Conservation (phyloP, 2,113 vertebrate genomes). For the Equus quagga region DNA sequence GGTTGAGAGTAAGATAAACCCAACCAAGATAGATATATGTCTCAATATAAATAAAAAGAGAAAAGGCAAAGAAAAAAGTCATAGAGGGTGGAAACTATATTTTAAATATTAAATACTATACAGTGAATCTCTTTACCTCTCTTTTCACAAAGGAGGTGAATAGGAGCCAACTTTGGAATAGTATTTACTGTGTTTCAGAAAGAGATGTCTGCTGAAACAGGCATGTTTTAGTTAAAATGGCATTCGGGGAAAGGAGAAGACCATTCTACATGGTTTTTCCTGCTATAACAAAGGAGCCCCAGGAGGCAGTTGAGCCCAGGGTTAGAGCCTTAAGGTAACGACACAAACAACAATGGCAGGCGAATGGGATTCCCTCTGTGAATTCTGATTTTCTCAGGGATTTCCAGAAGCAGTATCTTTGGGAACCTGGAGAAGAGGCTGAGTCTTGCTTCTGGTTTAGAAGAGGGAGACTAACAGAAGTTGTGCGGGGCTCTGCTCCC, state of each 20-base stretch:
- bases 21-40: neutral
- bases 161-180: conserved; percentile 73
- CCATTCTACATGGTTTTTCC: conserved; percentile 79
- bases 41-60: neutral
- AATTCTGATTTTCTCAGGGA: conserved; percentile 47
- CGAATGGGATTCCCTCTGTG: conserved; percentile 72
- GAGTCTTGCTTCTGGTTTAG: neutral
- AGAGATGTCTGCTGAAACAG: conserved; percentile 80
- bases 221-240: conserved; percentile 82
- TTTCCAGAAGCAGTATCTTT: conserved; percentile 37
- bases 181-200: conserved; percentile 84
- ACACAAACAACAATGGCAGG: conserved; percentile 73
- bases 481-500: neutral
- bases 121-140: conserved; percentile 47
- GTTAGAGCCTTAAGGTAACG: conserved; percentile 75
- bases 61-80: neutral
- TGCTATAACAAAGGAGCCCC: conserved; percentile 82
- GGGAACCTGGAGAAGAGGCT: neutral
- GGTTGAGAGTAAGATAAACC: neutral
- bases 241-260: conserved; percentile 75
- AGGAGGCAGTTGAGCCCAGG: conserved; percentile 77
- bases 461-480: neutral
- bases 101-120: neutral
- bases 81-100: neutral
- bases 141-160: conserved; percentile 62